A percentile compares a stretch with the other conserved stretches of the same genome.
These are phyloP conservation scores for Melanerpes aurifrons DNA, from an alignment of 2,113 vertebrate species.

Conservation along the genomic window DNA sequence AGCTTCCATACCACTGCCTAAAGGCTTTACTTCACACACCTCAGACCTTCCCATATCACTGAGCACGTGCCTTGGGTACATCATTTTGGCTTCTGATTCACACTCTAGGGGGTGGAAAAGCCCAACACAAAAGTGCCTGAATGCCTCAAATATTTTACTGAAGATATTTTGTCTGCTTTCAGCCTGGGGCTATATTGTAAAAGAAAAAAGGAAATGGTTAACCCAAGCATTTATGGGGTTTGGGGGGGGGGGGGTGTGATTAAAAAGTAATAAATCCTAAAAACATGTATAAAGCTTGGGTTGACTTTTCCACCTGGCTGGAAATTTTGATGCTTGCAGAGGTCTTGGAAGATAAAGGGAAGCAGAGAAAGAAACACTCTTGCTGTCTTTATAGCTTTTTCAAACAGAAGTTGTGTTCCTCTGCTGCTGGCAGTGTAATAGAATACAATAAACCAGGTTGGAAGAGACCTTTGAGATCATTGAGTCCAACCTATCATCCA, in stretches of 20 bases:
- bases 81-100: not conserved
- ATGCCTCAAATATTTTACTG: not conserved
- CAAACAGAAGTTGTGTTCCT: not conserved
- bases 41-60: not conserved
- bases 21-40: not conserved
- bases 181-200: not conserved
- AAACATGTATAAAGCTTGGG: not conserved
- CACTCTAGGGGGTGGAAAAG: not conserved
- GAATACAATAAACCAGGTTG: too few relatives aligned
- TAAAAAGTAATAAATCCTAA: not conserved
- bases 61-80: not conserved
- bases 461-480: too few relatives aligned
- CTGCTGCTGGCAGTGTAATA: not conserved
- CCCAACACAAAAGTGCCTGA: not conserved
- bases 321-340: not conserved
- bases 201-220: not conserved
- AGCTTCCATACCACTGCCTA: not conserved
- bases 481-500: too few relatives aligned
- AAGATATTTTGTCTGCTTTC: not conserved
- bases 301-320: not conserved
- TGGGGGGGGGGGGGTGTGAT: not conserved
- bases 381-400: not conserved
- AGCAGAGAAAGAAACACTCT: not conserved
- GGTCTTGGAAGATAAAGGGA: not conserved
- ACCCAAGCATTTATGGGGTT: not conserved